These are phyloP conservation scores for Halocynthia aurantium DNA, from an alignment of 23 tunicate genomes.

Conservation along the genomic window DNA sequence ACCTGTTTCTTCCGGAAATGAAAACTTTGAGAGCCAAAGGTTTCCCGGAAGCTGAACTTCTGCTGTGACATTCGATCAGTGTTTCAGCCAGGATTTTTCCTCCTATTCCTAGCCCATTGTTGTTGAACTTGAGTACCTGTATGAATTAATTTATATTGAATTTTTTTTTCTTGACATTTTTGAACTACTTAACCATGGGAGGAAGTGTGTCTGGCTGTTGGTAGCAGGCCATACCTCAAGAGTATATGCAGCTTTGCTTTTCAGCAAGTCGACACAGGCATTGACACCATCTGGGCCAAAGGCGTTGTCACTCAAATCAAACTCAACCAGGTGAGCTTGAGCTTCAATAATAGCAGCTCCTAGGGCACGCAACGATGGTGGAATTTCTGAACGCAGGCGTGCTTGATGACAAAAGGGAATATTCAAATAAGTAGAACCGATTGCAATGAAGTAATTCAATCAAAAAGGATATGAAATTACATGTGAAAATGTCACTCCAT, in stretches of 20 bases:
- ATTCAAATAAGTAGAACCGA: not conserved
- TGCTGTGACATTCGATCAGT: slow-evolving; percentile 64
- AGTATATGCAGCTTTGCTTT: slow-evolving; percentile 8
- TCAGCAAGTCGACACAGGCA: slow-evolving; percentile 22
- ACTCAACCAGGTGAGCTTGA: slow-evolving; percentile 57
- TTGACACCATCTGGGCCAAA: slow-evolving; percentile 79
- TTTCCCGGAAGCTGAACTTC: slow-evolving; percentile 43
- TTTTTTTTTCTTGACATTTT: not conserved
- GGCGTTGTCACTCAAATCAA: slow-evolving; percentile 86
- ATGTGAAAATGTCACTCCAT: slow-evolving; percentile 85
- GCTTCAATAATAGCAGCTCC: slow-evolving; percentile 66
- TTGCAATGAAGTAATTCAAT: too few species aligned
- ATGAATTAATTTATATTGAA: not conserved
- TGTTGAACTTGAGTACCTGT: slow-evolving; percentile 65
- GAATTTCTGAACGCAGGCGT: slow-evolving; percentile 69
- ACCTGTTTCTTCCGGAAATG: slow-evolving; percentile 91
- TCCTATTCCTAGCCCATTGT: slow-evolving; percentile 84
- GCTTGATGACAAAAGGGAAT: slow-evolving; percentile 10
- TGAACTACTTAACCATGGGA: not conserved
- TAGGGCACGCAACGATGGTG: slow-evolving; percentile 43
- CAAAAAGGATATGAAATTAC: not conserved
- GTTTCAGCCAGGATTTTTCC: slow-evolving; percentile 62
- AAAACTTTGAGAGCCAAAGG: slow-evolving; percentile 65
- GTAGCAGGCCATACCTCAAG: slow-evolving; percentile 2
- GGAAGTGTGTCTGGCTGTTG: too few species aligned